Evolutionary conservation across 1,140 invertebrate genomes (phyloP), one percentile per base, ranked within the genome.

Genomic region (Drosophila tropicalis): DNA sequence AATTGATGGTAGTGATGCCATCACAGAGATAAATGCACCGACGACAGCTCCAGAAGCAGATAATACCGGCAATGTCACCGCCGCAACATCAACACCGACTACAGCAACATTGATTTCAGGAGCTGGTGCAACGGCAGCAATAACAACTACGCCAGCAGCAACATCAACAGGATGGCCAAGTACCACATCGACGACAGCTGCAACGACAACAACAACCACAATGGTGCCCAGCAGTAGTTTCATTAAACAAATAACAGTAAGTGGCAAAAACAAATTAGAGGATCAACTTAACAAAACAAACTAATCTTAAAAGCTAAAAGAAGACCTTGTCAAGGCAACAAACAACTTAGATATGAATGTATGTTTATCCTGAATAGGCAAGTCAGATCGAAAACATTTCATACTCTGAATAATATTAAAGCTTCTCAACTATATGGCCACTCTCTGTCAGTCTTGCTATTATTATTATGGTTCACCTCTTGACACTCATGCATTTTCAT

Each of bases 221-320:
- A 57, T 90, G 70, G 65, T 87, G 72, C 83, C 90, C 65, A 86
- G 78, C 69, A 86, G 78, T 72, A 86, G 86, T 84, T 90, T 91
- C 70, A 84, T 91, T 84, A 90, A 86, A 69, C 90, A 91, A 79
- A 91, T 91, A 87, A 91, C 90, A 73, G 90, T 91, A 90, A 91
- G 90, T 90, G 89, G 81, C 72, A 51, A 19, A 9, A 51, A 12
- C 2, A 29, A 29, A 6, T 51, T 36, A 4, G 3, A 25, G 22
- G 4, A 22, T 22, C 1, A 22, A 22, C 19, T 22, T 1, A 22
- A 34, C 32, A 34, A 9, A 9, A 3, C 34, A 36, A 36, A 36
- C 5, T 29, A 36, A 36, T 36, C 6, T 36, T 36, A 36, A 10
- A 9, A 41, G 40, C 40, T 1, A 5, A 29, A 6, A 29, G 29